These are phyloP conservation scores for Marronus borbonicus DNA, from an alignment of 2,888 invertebrate genomes.

Conservation along the genomic window DNA sequence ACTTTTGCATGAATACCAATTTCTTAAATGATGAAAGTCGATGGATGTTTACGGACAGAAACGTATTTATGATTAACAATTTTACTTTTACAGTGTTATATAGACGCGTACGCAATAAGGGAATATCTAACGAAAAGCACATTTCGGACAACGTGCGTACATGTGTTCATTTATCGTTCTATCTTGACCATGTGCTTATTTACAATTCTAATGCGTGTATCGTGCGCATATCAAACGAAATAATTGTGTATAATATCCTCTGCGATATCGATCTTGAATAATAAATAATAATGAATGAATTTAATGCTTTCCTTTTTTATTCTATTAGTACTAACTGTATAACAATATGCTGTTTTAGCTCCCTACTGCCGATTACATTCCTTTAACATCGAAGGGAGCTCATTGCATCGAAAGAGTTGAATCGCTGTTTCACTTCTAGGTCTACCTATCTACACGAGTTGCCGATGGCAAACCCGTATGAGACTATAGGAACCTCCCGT, in stretches of 20 bases:
- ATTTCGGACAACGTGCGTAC: slow-evolving; percentile 21
- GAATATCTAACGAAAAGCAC: neutral
- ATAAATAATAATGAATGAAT: slow-evolving; percentile 28
- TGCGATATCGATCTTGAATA: slow-evolving; percentile 45
- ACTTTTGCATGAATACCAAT: slow-evolving; percentile 2
- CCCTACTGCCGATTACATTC: too few relatives aligned
- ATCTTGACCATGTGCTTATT: slow-evolving; percentile 26
- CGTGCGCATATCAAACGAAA: slow-evolving; percentile 37
- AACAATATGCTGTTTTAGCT: too few relatives aligned
- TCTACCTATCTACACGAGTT: slow-evolving; percentile 20
- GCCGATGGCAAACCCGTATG: slow-evolving; percentile 36
- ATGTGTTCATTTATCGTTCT: slow-evolving; percentile 20
- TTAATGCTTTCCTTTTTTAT: slow-evolving; percentile 12
- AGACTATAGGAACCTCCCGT: slow-evolving; percentile 35
- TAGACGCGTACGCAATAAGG: neutral
- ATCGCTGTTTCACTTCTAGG: slow-evolving; percentile 35
- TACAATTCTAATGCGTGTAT: slow-evolving; percentile 41
- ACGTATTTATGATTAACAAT: neutral
- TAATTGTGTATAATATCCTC: slow-evolving; percentile 48
- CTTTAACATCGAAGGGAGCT: too few relatives aligned
- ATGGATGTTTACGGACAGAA: neutral
- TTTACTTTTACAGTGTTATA: neutral
- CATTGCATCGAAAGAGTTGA: slow-evolving; percentile 3
- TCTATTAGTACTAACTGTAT: too few relatives aligned
- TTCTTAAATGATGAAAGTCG: neutral